Evolutionary conservation across 2,888 invertebrate species (phyloP).

Genomic region (Melanostoma mellinum): DNA sequence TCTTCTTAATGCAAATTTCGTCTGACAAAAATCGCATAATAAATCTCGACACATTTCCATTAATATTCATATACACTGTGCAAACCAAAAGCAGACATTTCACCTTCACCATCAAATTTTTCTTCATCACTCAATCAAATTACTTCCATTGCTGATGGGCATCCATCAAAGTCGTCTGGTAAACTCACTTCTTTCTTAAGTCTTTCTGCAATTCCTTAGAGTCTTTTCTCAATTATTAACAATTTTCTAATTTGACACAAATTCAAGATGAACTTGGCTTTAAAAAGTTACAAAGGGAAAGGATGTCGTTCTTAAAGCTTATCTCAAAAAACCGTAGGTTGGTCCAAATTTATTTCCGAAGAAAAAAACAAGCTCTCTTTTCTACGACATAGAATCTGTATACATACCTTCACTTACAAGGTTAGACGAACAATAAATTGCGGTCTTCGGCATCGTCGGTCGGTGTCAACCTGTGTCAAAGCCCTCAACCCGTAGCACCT

Average conservation of each 20-base stretch:
- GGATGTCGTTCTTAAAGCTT: conserved; percentile 1
- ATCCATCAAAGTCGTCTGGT: conserved; percentile 48
- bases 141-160: not conserved
- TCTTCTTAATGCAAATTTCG: no score
- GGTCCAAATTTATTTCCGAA: no score
- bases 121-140: conserved; percentile 19
- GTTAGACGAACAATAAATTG: conserved; percentile 43
- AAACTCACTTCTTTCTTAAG: conserved; percentile 4
- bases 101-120: not conserved
- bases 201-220: not conserved
- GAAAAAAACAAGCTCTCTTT: conserved; percentile 9
- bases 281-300: not conserved
- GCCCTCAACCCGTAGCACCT: conserved; percentile 22
- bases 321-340: not conserved
- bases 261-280: conserved; percentile 2
- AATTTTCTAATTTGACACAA: not conserved
- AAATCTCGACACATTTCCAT: no score
- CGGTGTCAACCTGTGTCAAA: conserved; percentile 41
- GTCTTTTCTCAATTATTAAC: conserved; percentile 19
- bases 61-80: no score
- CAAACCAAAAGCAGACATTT: no score
- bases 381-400: not conserved
- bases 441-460: conserved; percentile 7
- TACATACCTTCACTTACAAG: conserved; percentile 40
- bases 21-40: no score